Evolutionary conservation across 2,888 invertebrate genomes (phyloP).

Genomic region (Aspidapion aeneum): DNA sequence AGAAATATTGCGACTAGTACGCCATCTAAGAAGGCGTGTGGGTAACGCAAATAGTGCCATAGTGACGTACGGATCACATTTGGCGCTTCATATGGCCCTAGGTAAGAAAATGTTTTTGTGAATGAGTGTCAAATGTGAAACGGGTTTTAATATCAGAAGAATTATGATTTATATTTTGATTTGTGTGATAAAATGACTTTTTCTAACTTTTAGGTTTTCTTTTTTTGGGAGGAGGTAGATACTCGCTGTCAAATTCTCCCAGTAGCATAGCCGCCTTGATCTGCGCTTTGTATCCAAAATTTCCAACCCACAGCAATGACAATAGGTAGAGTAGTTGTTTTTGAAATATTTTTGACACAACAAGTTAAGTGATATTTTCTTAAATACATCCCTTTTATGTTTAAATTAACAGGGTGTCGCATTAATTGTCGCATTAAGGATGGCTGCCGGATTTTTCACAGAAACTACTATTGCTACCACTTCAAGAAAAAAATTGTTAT

Average conservation of each 20-base stretch:
- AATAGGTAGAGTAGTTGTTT: constrained; percentile 87
- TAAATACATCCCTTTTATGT: no score
- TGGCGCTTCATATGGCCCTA: constrained; percentile 93
- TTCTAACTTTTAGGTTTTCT: constrained; percentile 61
- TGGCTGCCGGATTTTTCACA: no score
- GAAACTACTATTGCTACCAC: no score
- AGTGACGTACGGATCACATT: constrained; percentile 86
- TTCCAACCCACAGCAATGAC: constrained; percentile 94
- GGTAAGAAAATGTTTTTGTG: not conserved
- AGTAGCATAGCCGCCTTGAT: constrained; percentile 86
- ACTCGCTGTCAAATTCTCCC: constrained; percentile 77
- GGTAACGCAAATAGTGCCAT: constrained; percentile 65
- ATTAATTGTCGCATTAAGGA: no score
- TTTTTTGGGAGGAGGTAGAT: constrained; percentile 91
- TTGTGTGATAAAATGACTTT: not conserved
- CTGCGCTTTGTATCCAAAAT: constrained; percentile 95
- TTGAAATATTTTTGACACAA: no score
- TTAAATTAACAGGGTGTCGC: no score
- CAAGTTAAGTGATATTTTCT: no score
- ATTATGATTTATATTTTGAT: not conserved
- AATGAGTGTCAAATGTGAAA: not conserved
- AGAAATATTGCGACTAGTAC: constrained; percentile 73
- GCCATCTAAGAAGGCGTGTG: constrained; percentile 79
- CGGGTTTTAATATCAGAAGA: not conserved
- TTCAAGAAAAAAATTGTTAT: no score